These are phyloP conservation scores for Lamprotornis superbus DNA, from an alignment of 2,113 vertebrate genomes.

Conservation along the genomic window DNA sequence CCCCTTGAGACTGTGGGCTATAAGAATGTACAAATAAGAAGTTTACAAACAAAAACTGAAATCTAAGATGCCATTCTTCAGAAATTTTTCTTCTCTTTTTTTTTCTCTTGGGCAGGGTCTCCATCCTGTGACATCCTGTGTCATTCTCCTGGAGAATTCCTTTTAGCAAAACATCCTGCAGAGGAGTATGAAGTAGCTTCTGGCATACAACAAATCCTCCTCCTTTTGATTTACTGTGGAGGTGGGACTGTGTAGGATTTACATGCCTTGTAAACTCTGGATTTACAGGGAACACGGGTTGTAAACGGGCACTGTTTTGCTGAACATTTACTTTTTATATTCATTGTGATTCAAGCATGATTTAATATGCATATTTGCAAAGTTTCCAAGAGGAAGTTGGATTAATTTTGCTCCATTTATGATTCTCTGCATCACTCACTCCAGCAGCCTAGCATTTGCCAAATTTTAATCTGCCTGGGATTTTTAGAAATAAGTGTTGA, in stretches of 20 bases:
- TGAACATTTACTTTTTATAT: not conserved
- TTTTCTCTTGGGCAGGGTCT: not conserved
- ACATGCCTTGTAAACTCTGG: not conserved
- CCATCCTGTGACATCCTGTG: too few relatives aligned
- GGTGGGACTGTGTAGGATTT: not conserved
- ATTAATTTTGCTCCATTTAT: constrained; percentile 3
- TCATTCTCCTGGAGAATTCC: not conserved
- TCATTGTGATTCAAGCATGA: not conserved
- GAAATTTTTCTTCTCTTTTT: not conserved
- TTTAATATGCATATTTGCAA: not conserved
- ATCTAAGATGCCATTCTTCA: not conserved
- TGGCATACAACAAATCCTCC: not conserved
- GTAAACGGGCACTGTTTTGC: not conserved
- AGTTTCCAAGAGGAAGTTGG: constrained; percentile 12
- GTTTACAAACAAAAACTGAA: not conserved
- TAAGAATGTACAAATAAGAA: not conserved
- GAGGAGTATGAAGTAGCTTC: not conserved
- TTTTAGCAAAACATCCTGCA: fast-evolving
- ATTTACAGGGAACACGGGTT: not conserved
- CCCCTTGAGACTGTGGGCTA: not conserved
- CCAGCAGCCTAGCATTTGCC: not conserved
- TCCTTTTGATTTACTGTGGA: not conserved
- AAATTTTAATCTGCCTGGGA: constrained; percentile 19
- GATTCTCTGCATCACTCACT: not conserved
- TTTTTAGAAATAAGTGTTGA: not conserved